Percentiles rank a stretch among this genome's conserved stretches.
Evolutionary conservation across 2,797 vertebrate genomes (phyloP).

Genomic region (Spondyliosoma cantharus): DNA sequence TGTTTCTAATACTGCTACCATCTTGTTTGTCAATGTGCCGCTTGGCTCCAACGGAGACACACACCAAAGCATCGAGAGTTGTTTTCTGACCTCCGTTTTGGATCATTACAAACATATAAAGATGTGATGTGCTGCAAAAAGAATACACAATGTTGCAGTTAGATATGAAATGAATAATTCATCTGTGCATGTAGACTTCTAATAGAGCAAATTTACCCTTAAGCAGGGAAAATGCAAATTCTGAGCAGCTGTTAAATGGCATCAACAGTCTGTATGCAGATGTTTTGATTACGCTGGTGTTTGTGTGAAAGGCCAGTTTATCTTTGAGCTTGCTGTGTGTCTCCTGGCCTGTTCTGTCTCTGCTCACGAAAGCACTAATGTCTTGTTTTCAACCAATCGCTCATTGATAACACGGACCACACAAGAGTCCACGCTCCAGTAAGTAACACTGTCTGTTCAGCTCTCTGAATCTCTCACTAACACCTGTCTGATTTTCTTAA

Average conservation of each 20-base stretch:
- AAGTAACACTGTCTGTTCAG: constrained; percentile 86
- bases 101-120: neutral
- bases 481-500: constrained; percentile 72
- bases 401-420: constrained; percentile 89
- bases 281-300: constrained; percentile 15
- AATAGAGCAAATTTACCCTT: constrained; percentile 23
- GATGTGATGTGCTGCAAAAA: neutral
- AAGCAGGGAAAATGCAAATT: constrained; percentile 10
- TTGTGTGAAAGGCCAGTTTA: constrained; percentile 12
- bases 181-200: constrained; percentile 19
- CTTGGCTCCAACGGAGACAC: constrained; percentile 82
- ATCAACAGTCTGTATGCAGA: neutral
- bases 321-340: constrained; percentile 80
- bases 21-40: constrained; percentile 86
- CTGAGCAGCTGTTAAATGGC: constrained; percentile 27
- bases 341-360: constrained; percentile 85
- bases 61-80: constrained; percentile 69
- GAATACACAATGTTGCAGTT: neutral
- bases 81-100: neutral
- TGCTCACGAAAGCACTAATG: constrained; percentile 90
- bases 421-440: constrained; percentile 87
- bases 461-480: constrained; percentile 74
- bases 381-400: constrained; percentile 91
- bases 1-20: constrained; percentile 81
- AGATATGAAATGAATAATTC: constrained; percentile 14